Evolutionary conservation across 2,797 vertebrate genomes (phyloP), one percentile per base, ranked within the genome.

Genomic region (Aphelocoma californica): DNA sequence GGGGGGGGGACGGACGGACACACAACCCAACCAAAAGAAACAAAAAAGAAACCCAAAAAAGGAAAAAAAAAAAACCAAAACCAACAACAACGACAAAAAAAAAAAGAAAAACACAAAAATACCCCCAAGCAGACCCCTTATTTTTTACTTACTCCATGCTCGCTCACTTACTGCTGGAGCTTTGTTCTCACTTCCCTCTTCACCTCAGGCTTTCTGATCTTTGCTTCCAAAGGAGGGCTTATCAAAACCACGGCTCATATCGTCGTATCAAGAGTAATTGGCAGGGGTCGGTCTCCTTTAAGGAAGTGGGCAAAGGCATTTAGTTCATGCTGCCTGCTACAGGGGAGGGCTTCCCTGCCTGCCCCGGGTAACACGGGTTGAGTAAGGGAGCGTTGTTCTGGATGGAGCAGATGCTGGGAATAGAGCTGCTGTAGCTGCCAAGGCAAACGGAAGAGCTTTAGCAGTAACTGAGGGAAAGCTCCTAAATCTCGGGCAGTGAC

Each of bases 251-350:
- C 0, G 0, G 10, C 26, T 53, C 8, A 2, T 31, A 14, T 6
- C 1, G 4, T 36, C 2, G 0, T 34, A 10, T 53, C 23, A 5
- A 5, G 58, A 45, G 13, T 26, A 56, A 56, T 4, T 16, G 9
- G 14, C 40, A 66, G 18, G 6, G 53, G 18, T 34, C 0, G 0
- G 29, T 28, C 18, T 42, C 9, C 2, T 70, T 84, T 81, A 32
- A 84, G 75, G 65, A 40, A 14, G 21, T 12, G 7, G 14, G 3
- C 32, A 8, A 45, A 80, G 65, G 16, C 28, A 6, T 54, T 82
- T 70, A 5, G 5, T 34, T 64, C 10, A 13, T 20, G n/a, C 38
- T 2, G 4, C 40, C 40, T 45, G 47, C 50, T 0, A 2, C 26
- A 11, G n/a, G 24, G n/a, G 7, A 31, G 12, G 10, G 28, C 31